Percentiles rank a stretch among this genome's conserved stretches.
These are phyloP conservation scores for Aphrophora alni DNA, from an alignment of 2,888 invertebrate genomes.

Conservation along the genomic window DNA sequence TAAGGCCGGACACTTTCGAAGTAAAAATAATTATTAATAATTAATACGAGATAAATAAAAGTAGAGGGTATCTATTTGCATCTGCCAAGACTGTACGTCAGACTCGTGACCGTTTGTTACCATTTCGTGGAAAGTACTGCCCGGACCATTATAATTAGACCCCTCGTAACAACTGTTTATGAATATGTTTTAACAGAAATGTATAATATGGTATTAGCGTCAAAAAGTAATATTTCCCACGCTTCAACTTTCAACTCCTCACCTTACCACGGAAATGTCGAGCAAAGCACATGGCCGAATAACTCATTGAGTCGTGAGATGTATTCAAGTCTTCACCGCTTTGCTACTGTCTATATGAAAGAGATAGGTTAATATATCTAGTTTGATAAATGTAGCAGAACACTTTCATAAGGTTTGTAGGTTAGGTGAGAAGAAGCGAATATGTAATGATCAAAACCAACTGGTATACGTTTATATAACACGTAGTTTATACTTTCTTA, in stretches of 20 bases:
- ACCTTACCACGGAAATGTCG: neutral
- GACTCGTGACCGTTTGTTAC: conserved; percentile 9
- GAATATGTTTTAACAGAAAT: conserved; percentile 6
- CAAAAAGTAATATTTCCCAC: neutral
- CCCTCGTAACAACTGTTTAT: neutral
- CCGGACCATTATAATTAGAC: neutral
- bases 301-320: neutral
- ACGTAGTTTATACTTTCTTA: too few species aligned
- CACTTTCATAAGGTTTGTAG: too few species aligned
- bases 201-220: conserved; percentile 9
- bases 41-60: too few species aligned
- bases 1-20: too few species aligned
- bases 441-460: too few species aligned
- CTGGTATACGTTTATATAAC: too few species aligned
- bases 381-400: too few species aligned
- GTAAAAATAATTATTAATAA: too few species aligned
- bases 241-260: neutral
- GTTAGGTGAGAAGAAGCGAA: too few species aligned
- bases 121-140: neutral
- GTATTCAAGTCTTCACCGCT: neutral
- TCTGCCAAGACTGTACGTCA: neutral
- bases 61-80: neutral
- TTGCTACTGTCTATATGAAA: neutral
- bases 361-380: too few species aligned
- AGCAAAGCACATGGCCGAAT: neutral